A percentile compares a stretch with the other conserved stretches of the same genome.
phyloP scores from a whole-genome alignment of 2,888 invertebrate species.

The Spialia ferax region DNA sequence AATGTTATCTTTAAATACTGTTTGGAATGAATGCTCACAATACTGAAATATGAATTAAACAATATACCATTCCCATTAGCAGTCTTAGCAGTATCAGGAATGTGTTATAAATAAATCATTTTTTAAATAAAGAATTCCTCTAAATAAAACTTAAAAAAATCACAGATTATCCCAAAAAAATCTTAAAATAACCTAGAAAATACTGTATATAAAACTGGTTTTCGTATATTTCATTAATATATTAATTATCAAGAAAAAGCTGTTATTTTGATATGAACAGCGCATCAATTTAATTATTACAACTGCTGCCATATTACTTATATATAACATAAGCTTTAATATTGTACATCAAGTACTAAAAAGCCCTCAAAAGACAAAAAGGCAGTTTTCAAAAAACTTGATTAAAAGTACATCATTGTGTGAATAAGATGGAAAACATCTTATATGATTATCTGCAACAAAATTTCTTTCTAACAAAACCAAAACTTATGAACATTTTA shows the following conservation, averaged over 20 bases:
- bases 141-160: conserved; percentile 27
- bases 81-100: conserved; percentile 48
- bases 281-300: background rate
- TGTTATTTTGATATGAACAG: background rate
- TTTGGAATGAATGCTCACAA: conserved; percentile 44
- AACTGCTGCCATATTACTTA: background rate
- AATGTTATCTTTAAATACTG: conserved; percentile 65
- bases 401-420: no score
- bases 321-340: no score
- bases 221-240: background rate
- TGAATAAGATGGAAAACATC: no score
- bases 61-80: conserved; percentile 38
- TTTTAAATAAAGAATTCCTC: conserved; percentile 31
- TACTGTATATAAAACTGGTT: conserved; percentile 18
- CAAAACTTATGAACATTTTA: no score
- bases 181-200: conserved; percentile 39
- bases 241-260: background rate
- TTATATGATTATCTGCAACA: no score
- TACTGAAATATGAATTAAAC: conserved; percentile 45
- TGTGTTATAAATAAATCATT: conserved; percentile 42
- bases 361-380: no score
- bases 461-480: no score
- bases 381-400: no score
- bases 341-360: no score
- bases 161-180: conserved; percentile 35